phyloP scores from a whole-genome alignment of 2,888 invertebrate species.

The Ceratothoa steindachneri region DNA sequence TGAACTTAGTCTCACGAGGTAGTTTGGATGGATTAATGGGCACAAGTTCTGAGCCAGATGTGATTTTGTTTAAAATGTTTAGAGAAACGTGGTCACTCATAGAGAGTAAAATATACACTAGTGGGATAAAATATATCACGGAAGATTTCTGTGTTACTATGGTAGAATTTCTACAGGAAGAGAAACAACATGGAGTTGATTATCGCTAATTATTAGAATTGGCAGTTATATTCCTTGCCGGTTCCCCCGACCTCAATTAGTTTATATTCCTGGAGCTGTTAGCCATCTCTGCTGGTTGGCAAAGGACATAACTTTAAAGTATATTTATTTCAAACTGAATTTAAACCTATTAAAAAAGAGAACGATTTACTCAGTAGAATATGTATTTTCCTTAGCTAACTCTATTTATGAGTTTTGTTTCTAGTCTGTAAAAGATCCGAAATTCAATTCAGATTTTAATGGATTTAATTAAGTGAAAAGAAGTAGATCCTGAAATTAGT shows the following conservation, averaged over 20 bases:
- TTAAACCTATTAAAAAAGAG: too few species aligned
- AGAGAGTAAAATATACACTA: not conserved
- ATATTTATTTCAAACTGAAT: too few species aligned
- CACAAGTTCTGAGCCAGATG: not conserved
- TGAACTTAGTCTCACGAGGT: not conserved
- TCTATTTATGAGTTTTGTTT: too few species aligned
- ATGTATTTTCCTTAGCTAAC: too few species aligned
- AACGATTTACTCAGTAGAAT: too few species aligned
- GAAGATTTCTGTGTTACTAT: not conserved
- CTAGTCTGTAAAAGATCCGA: too few species aligned
- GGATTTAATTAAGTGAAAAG: too few species aligned
- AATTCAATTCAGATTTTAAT: too few species aligned
- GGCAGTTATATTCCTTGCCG: not conserved
- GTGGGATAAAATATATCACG: not conserved
- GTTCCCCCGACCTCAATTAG: not conserved
- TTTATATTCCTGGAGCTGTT: not conserved
- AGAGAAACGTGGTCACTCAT: not conserved
- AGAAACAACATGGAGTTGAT: too few species aligned
- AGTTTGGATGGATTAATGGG: not conserved
- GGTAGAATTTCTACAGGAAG: too few species aligned
- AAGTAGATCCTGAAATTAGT: too few species aligned
- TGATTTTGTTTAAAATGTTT: not conserved
- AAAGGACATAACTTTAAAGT: too few species aligned
- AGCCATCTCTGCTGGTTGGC: not conserved
- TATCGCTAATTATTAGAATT: not conserved